A percentile compares a stretch with the other conserved stretches of the same genome.
phyloP scores from a whole-genome alignment of 1,140 invertebrate species.

The Proales similis region DNA sequence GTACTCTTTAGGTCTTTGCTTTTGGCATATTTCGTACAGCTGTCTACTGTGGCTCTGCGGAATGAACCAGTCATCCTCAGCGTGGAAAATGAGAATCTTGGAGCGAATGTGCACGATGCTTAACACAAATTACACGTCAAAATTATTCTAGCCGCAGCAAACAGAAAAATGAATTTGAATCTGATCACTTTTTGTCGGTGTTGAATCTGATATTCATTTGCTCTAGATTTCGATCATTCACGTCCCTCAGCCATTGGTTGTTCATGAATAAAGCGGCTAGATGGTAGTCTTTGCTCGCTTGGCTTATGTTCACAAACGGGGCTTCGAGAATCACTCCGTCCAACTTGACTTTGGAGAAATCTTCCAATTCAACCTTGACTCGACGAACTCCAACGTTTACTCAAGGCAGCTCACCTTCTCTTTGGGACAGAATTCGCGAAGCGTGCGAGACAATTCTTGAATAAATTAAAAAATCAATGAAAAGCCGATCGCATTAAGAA shows the following conservation, averaged over 20 bases:
- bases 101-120: slow-evolving; percentile 6
- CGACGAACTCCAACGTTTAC: no score
- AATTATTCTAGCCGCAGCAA: not conserved
- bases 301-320: slow-evolving; percentile 26
- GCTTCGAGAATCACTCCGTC: slow-evolving; percentile 35
- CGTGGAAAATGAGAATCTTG: slow-evolving; percentile 30
- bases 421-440: slow-evolving; percentile 31
- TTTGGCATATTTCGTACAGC: slow-evolving; percentile 8
- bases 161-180: not conserved
- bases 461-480: not conserved
- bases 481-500: no score
- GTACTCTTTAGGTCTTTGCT: slow-evolving; percentile 23
- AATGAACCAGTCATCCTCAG: slow-evolving; percentile 34
- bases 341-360: no score
- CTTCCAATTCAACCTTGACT: no score
- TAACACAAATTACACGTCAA: not conserved
- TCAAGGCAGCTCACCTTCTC: no score
- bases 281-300: slow-evolving; percentile 19
- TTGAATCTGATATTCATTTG: slow-evolving; percentile 22
- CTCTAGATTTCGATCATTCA: not conserved
- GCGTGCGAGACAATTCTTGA: slow-evolving; percentile 32
- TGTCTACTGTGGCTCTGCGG: slow-evolving; percentile 20
- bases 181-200: slow-evolving; percentile 14
- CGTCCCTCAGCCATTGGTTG: slow-evolving; percentile 21
- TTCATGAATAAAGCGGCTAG: slow-evolving; percentile 18